Evolutionary conservation across 2,113 vertebrate genomes (phyloP).

Genomic region (Nycticebus coucang): DNA sequence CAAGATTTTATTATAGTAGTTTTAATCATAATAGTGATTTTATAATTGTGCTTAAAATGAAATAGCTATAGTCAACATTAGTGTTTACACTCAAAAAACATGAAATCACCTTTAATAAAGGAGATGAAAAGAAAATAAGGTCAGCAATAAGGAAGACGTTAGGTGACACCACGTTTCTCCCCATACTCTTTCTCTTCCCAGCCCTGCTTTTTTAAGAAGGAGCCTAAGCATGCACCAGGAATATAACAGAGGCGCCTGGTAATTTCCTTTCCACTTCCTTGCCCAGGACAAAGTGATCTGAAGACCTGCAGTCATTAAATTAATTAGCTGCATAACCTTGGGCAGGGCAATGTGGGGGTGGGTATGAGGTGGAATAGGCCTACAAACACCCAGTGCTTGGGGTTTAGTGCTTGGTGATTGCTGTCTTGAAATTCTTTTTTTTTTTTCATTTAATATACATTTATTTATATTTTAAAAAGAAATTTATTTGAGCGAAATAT

Average conservation of each 20-base stretch:
- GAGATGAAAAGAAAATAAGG: neutral
- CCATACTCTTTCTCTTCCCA: neutral
- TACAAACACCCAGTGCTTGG: neutral
- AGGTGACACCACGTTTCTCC: neutral
- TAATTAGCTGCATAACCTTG: neutral
- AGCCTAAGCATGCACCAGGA: neutral
- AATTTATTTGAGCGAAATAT: neutral
- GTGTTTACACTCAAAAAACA: conserved; percentile 9
- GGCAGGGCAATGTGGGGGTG: neutral
- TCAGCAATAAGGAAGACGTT: neutral
- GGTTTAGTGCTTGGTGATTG: neutral
- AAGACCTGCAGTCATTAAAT: neutral
- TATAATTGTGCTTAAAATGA: neutral
- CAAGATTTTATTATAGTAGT: conserved; percentile 10
- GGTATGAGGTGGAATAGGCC: neutral
- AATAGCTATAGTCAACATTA: neutral
- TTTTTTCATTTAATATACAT: neutral
- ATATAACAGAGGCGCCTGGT: neutral
- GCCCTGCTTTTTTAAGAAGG: neutral
- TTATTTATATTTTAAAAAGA: neutral
- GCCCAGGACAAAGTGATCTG: neutral
- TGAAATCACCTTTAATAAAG: neutral
- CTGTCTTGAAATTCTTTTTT: neutral
- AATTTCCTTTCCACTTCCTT: neutral
- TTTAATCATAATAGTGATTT: neutral